Base-by-base conservation (phyloP, 2,888 invertebrate genomes). In the Euclidia mi region DNA sequence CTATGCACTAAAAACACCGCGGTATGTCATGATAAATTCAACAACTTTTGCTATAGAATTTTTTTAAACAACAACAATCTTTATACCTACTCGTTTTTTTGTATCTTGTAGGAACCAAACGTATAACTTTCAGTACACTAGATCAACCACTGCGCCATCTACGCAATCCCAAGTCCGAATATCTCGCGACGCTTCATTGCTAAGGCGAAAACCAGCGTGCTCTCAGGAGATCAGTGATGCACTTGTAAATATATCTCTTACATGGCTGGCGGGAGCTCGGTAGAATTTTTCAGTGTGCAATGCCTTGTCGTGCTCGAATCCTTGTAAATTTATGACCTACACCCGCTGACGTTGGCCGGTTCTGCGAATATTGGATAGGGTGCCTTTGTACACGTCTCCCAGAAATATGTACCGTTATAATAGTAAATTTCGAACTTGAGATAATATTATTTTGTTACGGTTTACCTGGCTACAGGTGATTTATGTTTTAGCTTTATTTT, bases 261-360 rank as follows among this genome's bases (percentile, higher is more conserved):
- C 73, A 74, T 67, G 68, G 71, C 64, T 63, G 82, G 79, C 77
- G 84, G 81, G 79, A 82, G 76, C 78, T 79, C 56, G 80, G 80
- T 81, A 82, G 85, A 88, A 93, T 91, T 91, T 92, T 92, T 91
- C 91, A 89, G 83, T 82, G 85, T 84, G 87, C 89, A 86, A 85
- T 88, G 85, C 82, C 83, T 83, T 88, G 93, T 93, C 92, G 84
- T 75, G 78, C 79, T 78, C 78, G 85, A 88, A 93, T 92, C 92
- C 92, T 86, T 80, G 82, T 72, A 91, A 91, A 93, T 94, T 94
- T 94, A 94, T 92, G 86, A 86, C 88, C 84, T 79, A 68, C 76
- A 72, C 72, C 72, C 80, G 81, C 82, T 85, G 85, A 84, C 88
- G 82, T 78, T 85, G 87, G 83, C 86, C 82, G 87, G 84, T 89